Conservation (phyloP, 23 tunicate species). For the Phallusia fumigata region DNA sequence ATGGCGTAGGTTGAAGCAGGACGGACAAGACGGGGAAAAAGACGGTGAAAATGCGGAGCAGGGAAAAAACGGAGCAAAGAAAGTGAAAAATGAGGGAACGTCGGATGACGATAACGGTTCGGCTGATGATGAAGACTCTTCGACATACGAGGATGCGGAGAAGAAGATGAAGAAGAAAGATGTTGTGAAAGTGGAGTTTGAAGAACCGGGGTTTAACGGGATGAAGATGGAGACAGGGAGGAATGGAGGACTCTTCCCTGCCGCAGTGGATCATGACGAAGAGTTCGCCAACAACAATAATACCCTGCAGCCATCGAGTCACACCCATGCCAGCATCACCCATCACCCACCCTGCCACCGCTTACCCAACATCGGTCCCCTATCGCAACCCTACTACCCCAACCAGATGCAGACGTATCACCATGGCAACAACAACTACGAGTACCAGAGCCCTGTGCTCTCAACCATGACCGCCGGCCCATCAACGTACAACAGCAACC, state of each 20-base stretch:
- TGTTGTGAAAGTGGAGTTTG: conserved; percentile 6
- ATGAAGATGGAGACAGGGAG: background rate
- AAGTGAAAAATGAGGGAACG: conserved; percentile 5
- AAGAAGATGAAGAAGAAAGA: conserved; percentile 7
- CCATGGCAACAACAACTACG: conserved; percentile 9
- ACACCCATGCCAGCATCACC: conserved; percentile 4
- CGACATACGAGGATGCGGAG: conserved; percentile 16
- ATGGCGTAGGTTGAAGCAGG: conserved; percentile 91
- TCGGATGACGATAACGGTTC: conserved; percentile 39
- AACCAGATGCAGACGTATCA: conserved; percentile 15
- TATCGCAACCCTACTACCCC: conserved; percentile 33
- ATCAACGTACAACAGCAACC: background rate
- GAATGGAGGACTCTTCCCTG: background rate
- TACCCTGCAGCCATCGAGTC: background rate
- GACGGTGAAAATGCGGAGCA: conserved; percentile 17
- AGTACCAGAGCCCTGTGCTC: background rate
- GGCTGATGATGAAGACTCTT: conserved; percentile 30
- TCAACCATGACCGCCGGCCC: background rate
- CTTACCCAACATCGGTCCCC: conserved; percentile 8
- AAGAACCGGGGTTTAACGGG: background rate
- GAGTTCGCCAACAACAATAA: background rate
- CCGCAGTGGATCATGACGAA: background rate
- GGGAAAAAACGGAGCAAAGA: conserved; percentile 14
- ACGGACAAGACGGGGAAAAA: conserved; percentile 53
- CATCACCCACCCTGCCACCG: conserved; percentile 16